phyloP scores from a whole-genome alignment of 2,113 vertebrate genomes.

The Promerops cafer region DNA sequence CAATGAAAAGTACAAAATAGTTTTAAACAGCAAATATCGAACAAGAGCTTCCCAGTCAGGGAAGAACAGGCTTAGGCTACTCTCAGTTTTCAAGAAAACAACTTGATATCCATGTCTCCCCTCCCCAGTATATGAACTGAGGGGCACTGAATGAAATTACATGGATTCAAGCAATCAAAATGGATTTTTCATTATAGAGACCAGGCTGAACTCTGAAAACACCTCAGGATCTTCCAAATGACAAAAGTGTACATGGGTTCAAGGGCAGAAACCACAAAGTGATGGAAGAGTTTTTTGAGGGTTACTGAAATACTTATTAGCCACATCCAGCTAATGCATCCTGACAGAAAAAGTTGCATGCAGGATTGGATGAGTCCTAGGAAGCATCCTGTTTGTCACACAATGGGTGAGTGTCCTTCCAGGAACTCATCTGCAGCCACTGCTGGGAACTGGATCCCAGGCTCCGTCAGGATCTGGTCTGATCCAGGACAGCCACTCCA shows the following conservation, averaged over 20 bases:
- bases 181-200: not conserved
- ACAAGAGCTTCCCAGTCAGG: not conserved
- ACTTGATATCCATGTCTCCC: no score
- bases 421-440: not conserved
- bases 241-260: not conserved
- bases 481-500: not conserved
- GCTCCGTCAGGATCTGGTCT: not conserved
- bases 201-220: not conserved
- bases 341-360: not conserved
- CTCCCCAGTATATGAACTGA: not conserved
- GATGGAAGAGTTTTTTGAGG: not conserved
- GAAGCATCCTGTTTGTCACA: not conserved
- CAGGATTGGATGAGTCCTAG: not conserved
- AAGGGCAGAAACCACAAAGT: not conserved
- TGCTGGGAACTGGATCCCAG: not conserved
- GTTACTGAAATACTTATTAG: not conserved
- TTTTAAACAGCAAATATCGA: not conserved
- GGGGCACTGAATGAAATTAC: not conserved
- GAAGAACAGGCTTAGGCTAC: not conserved
- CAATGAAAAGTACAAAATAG: not conserved
- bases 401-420: not conserved
- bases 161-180: not conserved
- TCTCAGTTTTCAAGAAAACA: not conserved
- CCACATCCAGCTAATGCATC: not conserved
- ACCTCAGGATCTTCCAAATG: not conserved